Conservation (phyloP, 2,113 vertebrate genomes). For the Aptenodytes patagonicus region DNA sequence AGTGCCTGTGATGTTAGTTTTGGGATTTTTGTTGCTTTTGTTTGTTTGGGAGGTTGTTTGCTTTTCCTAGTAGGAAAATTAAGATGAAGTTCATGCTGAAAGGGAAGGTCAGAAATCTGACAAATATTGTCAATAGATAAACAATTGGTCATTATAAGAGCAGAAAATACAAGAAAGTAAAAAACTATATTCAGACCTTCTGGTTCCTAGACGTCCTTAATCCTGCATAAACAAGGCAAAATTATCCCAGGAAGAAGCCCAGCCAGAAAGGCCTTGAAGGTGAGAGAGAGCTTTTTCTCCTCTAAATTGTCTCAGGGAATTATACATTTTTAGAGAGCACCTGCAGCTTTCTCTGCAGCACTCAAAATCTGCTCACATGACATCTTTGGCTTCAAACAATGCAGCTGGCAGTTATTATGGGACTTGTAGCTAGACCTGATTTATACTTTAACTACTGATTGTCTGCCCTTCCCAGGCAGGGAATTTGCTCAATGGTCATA, state of each 20-base stretch:
- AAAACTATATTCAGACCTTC: not conserved
- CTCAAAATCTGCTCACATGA: not conserved
- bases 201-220: not conserved
- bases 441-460: not conserved
- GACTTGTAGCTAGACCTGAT: not conserved
- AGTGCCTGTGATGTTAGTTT: not conserved
- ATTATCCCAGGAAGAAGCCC: not conserved
- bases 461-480: not conserved
- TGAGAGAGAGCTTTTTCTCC: not conserved
- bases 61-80: not conserved
- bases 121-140: not conserved
- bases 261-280: not conserved
- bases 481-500: not conserved
- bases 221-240: not conserved
- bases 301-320: not conserved
- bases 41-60: not conserved
- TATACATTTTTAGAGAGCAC: not conserved
- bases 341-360: not conserved
- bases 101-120: not conserved
- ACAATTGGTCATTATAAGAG: not conserved
- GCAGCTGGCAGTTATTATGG: not conserved
- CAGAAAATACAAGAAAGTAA: not conserved
- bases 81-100: not conserved
- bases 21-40: not conserved
- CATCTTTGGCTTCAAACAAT: not conserved